Base-by-base conservation (phyloP, 2,888 invertebrate species). In the Marasmarcha lunaedactyla region DNA sequence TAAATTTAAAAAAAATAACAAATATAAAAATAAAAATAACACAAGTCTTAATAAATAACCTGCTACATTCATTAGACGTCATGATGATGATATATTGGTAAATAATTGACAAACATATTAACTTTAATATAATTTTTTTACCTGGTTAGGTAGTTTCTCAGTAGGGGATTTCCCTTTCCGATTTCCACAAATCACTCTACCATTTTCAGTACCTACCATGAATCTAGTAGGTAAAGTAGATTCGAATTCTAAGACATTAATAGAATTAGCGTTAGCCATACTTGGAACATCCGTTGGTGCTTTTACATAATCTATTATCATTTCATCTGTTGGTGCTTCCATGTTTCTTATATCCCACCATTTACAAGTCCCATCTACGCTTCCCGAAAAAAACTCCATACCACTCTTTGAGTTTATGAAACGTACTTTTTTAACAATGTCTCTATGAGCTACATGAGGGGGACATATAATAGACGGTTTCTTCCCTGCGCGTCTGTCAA, bases 361-460 rank as follows among this genome's bases (percentile, higher is more conserved):
- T 63, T 90, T 87, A 37, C 91, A 88, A 68, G 90, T 91, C 1
- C 97, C 97, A 67, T 98, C 97, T 1, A 93, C 90, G 0, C 95
- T 92, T 0, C 92, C 87, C 1, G 97, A 95, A 73, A 97, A 97
- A 63, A 97, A 96, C 65, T 98, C 97, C 1, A 90, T 90, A 1
- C 95, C 95, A 1, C 94, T 92, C 76, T 98, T 98, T 0, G 95
- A 93, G 63, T 93, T 92, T 42, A 95, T 91, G 92, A 96, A 97
- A 0, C 93, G 70, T 3, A 94, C 90, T 48, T 89, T 90, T 47
- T 91, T 89, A 3, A 93, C 95, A 0, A 94, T 89, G 73, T 97
- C 97, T 15, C 90, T 84, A 65, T 97, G 97, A 42, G 95, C 93
- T 37, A 88, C 86, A 61, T 95, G 94, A 25, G 92, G 87, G 1